phyloP scores from a whole-genome alignment of 2,888 invertebrate genomes.

The Enchytraeus crypticus region DNA sequence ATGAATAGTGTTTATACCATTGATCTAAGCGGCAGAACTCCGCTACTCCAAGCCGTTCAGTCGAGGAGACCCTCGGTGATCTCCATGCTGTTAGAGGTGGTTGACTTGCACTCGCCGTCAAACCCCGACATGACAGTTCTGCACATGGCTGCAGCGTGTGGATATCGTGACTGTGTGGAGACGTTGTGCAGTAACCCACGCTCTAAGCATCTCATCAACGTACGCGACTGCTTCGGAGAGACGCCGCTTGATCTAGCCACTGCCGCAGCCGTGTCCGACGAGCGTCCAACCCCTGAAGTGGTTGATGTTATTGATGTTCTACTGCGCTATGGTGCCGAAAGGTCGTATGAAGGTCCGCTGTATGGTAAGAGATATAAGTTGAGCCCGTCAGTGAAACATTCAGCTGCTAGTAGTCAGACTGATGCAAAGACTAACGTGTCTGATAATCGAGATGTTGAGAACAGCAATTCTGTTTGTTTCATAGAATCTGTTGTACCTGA shows the following conservation, averaged over 20 bases:
- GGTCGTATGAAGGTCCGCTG: background rate
- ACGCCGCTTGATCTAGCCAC: slow-evolving; percentile 5
- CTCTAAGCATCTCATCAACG: background rate
- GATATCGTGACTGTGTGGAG: slow-evolving; percentile 1
- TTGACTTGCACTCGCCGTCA: background rate
- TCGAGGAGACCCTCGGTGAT: slow-evolving; percentile 7
- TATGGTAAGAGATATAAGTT: too few relatives aligned
- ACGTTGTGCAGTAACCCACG: background rate
- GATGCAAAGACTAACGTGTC: background rate
- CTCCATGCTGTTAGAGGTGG: background rate
- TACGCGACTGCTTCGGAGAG: slow-evolving; percentile 9
- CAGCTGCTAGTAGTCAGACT: background rate
- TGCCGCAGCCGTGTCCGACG: background rate
- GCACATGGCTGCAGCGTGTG: slow-evolving; percentile 10
- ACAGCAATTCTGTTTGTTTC: too few relatives aligned
- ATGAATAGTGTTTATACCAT: background rate
- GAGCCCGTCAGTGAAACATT: background rate
- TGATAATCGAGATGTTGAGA: too few relatives aligned
- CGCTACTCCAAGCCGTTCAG: slow-evolving; percentile 12
- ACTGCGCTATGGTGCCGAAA: background rate
- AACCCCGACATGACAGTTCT: slow-evolving; percentile 2
- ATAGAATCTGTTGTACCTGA: background rate
- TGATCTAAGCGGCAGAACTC: slow-evolving; percentile 11
- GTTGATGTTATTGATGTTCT: background rate
- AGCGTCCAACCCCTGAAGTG: background rate